Evolutionary conservation across 2,113 vertebrate genomes (phyloP), one percentile per base, ranked within the genome.

Genomic region (Oceanodroma tethys): DNA sequence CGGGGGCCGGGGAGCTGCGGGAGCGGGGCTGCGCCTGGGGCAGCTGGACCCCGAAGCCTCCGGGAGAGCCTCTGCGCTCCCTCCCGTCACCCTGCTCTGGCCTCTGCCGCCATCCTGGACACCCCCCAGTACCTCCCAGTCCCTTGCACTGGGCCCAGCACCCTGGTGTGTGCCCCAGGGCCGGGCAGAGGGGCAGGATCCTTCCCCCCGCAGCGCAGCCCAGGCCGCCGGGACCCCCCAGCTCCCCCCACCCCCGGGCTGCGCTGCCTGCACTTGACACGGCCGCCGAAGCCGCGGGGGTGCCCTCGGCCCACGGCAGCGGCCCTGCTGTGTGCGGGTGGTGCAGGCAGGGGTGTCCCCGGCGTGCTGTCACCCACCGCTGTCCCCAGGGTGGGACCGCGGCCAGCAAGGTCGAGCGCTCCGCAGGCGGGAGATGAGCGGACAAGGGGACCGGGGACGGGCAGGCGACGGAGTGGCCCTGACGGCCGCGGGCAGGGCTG

Each of bases 211-310:
- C 42, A 16, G 42, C 42, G 16, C 11, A 12, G 20, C 30, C n/a
- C 29, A 4, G 21, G 42, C 65, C 16, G 3, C 21, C 5, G 10
- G 40, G 63, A 2, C 38, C 52, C 34, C 34, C 34, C 73, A 36
- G 26, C 19, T 26, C 36, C 75, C 6, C 3, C 73, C 74, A 19
- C 43, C 38, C 8, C 67, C 0, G 7, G 10, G 19, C 30, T 11
- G 5, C 10, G 1, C 68, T 26, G 38, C 68, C 48, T 3, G 6
- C n/a, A 1, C 6, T 2, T 22, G 53, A 40, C 10, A 1, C 7
- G 29, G 47, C 56, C 1, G 2, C 74, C 7, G 1, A 38, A 70
- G 55, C 45, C 7, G 2, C 7, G 2, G 13, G 16, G 29, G 18
- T 12, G 11, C 5, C 43, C 58, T 30, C 56, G 7, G 56, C 45